A percentile compares a stretch with the other conserved stretches of the same genome.
These are phyloP conservation scores for Chrysochloris asiatica DNA, from an alignment of 2,113 vertebrate genomes.

Conservation along the genomic window DNA sequence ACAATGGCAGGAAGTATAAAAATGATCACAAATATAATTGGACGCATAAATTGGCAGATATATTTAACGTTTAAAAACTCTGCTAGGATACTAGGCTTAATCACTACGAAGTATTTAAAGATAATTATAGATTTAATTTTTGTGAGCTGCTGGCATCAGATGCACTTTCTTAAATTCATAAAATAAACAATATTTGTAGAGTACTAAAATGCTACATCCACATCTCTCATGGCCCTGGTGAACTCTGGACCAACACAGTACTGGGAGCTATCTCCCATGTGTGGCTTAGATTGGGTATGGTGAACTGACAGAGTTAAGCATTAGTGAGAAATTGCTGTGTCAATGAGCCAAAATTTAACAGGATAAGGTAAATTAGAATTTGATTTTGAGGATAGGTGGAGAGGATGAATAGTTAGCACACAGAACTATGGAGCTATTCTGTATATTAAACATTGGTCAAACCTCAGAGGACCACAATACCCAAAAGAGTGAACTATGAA, in stretches of 20 bases:
- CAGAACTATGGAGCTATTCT: not conserved
- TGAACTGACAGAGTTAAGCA: not conserved
- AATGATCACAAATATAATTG: not conserved
- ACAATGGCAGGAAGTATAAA: not conserved
- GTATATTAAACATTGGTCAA: not conserved
- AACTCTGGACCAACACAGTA: not conserved
- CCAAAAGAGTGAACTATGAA: not conserved
- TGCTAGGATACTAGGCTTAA: not conserved
- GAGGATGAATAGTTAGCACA: not conserved
- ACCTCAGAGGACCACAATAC: not conserved
- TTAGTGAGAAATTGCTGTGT: not conserved
- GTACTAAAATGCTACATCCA: not conserved
- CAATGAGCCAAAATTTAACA: fast-evolving
- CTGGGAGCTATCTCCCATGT: not conserved
- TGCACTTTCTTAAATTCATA: not conserved
- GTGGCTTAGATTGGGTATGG: not conserved
- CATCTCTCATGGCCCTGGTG: not conserved
- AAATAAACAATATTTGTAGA: not conserved
- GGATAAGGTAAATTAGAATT: not conserved
- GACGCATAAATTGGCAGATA: not conserved
- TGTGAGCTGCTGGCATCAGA: not conserved
- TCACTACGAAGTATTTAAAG: not conserved
- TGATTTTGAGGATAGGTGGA: not conserved
- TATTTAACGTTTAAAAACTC: not conserved
- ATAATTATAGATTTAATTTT: not conserved